Evolutionary conservation across 2,888 invertebrate genomes (phyloP).

Genomic region (Melanostoma mellinum): DNA sequence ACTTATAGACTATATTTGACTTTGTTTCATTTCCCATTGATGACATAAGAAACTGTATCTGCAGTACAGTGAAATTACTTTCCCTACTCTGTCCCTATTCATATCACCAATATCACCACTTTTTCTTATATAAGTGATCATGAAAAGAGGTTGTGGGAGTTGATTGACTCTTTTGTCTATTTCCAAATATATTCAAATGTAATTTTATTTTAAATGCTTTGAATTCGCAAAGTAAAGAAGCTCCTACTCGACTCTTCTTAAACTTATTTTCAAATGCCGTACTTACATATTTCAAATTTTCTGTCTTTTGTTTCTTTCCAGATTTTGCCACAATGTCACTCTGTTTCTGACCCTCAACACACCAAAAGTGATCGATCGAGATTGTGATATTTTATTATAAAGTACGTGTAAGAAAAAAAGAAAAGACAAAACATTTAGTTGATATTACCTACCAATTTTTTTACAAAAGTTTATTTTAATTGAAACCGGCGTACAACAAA

Average conservation of each 20-base stretch:
- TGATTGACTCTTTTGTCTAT: no score
- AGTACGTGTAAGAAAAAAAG: conserved; percentile 67
- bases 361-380: conserved; percentile 49
- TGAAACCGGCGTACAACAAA: conserved; percentile 19
- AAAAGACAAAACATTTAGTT: conserved; percentile 61
- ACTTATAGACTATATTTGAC: no score
- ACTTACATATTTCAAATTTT: background rate
- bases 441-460: conserved; percentile 5
- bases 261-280: background rate
- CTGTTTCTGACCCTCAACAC: conserved; percentile 58
- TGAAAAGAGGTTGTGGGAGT: no score
- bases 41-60: no score
- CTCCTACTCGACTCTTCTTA: background rate
- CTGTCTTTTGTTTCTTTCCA: conserved; percentile 38
- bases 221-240: background rate
- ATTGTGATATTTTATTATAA: conserved; percentile 73
- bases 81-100: no score
- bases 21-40: no score
- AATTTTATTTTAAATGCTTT: background rate
- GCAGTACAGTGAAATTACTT: no score
- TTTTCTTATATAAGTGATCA: no score
- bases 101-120: no score
- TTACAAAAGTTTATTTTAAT: conserved; percentile 42
- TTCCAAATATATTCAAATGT: background rate
- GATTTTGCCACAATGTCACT: conserved; percentile 61